Conservation (phyloP, 2,888 invertebrate species). For the Drosophila algonquin region DNA sequence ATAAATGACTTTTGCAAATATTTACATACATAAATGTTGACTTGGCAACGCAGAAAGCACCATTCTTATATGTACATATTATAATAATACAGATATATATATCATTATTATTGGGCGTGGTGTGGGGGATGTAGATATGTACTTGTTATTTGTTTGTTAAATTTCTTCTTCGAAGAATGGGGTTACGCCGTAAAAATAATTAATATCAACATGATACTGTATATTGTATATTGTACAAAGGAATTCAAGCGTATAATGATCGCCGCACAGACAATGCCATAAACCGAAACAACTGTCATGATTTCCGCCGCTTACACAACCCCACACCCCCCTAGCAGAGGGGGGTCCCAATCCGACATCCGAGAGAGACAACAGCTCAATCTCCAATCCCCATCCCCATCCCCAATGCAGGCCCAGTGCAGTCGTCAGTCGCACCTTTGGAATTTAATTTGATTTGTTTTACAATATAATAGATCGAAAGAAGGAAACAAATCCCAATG, state of each 20-base stretch:
- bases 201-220: constrained; percentile 7
- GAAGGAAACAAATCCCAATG: constrained; percentile 18
- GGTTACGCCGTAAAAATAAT: constrained; percentile 34
- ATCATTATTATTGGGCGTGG: constrained; percentile 2
- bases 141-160: constrained; percentile 31
- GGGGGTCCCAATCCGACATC: not conserved
- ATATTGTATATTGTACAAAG: constrained; percentile 36
- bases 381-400: constrained; percentile 9
- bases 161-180: constrained; percentile 36
- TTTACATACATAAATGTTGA: constrained; percentile 45
- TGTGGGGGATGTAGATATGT: constrained; percentile 15
- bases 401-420: constrained; percentile 22
- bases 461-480: constrained; percentile 46
- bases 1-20: constrained; percentile 33
- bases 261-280: constrained; percentile 68
- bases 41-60: constrained; percentile 34
- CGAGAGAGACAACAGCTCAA: constrained; percentile 42
- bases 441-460: constrained; percentile 41
- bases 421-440: constrained; percentile 35
- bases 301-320: constrained; percentile 66
- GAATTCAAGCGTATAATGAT: constrained; percentile 53
- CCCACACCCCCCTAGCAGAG: constrained; percentile 19
- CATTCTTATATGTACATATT: constrained; percentile 2
- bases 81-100: not conserved
- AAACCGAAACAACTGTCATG: constrained; percentile 69